Evolutionary conservation across 2,888 invertebrate species (phyloP).

Genomic region (Corbicula japonica): DNA sequence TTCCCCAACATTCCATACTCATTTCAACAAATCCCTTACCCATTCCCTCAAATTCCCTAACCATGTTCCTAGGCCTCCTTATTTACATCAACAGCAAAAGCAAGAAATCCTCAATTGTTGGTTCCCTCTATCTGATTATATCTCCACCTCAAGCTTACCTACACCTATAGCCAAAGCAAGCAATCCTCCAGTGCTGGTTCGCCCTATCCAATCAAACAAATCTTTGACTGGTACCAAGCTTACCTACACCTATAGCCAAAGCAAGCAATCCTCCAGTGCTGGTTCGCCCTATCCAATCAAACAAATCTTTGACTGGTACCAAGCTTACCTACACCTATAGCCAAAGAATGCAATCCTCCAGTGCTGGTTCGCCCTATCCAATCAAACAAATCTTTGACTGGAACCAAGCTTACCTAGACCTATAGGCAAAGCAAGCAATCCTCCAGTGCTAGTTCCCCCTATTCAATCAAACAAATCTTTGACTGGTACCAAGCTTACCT

Average conservation of each 20-base stretch:
- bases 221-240: conserved; percentile 90
- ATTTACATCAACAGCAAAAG: too few relatives aligned
- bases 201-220: conserved; percentile 98
- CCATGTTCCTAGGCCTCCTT: too few relatives aligned
- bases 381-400: conserved; percentile 95
- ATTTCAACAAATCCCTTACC: too few relatives aligned
- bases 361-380: conserved; percentile 97
- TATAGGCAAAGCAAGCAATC: conserved; percentile 95
- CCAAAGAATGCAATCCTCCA: conserved; percentile 96
- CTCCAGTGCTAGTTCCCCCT: conserved; percentile 96
- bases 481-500: conserved; percentile 90
- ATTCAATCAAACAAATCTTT: conserved; percentile 98
- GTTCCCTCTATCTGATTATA: too few relatives aligned
- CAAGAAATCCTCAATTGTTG: too few relatives aligned
- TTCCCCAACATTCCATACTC: too few relatives aligned
- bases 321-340: conserved; percentile 89
- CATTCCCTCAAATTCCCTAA: too few relatives aligned
- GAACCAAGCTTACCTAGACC: conserved; percentile 90
- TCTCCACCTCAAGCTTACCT: conserved; percentile 85
- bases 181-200: conserved; percentile 95
- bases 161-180: conserved; percentile 94
- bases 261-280: conserved; percentile 96
- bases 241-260: conserved; percentile 91
- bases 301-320: conserved; percentile 93
- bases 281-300: conserved; percentile 98